phyloP scores from a whole-genome alignment of 2,797 vertebrate species.

The Eulemur mongoz region DNA sequence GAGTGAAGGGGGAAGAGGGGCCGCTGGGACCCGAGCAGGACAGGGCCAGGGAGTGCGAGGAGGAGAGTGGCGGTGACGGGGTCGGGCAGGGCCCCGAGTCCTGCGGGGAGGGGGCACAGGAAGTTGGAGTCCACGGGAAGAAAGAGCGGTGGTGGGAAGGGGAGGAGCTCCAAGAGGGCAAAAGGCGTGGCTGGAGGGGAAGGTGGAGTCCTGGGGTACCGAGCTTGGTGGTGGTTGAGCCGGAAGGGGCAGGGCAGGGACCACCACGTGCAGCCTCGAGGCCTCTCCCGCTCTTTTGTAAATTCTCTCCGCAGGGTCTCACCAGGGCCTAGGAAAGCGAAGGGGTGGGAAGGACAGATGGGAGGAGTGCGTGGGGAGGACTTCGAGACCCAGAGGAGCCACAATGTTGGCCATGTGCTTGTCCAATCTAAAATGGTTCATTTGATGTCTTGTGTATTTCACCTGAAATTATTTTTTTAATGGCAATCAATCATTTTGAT shows the following conservation, averaged over 20 bases:
- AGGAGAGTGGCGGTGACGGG: not conserved
- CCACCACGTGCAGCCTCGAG: not conserved
- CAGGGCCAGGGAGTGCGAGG: accelerated
- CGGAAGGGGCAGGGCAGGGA: too few relatives aligned
- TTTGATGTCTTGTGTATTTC: not conserved
- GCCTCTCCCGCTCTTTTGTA: not conserved
- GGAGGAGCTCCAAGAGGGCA: too few relatives aligned
- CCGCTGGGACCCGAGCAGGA: too few relatives aligned
- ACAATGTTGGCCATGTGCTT: not conserved
- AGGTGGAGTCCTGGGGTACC: too few relatives aligned
- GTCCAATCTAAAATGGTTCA: not conserved
- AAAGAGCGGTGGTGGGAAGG: not conserved
- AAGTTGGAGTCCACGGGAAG: not conserved
- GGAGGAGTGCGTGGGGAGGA: not conserved
- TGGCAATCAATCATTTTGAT: not conserved
- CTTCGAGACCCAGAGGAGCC: not conserved
- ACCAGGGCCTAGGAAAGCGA: too few relatives aligned
- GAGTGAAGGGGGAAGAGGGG: not conserved
- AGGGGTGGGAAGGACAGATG: not conserved
- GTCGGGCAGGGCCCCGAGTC: too few relatives aligned
- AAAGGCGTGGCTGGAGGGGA: not conserved
- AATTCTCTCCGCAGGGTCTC: not conserved
- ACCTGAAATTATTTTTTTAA: not conserved
- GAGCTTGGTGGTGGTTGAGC: not conserved
- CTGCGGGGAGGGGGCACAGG: not conserved